A percentile compares a stretch with the other conserved stretches of the same genome.
phyloP scores from a whole-genome alignment of 2,113 vertebrate genomes.

The Chloropsis hardwickii region DNA sequence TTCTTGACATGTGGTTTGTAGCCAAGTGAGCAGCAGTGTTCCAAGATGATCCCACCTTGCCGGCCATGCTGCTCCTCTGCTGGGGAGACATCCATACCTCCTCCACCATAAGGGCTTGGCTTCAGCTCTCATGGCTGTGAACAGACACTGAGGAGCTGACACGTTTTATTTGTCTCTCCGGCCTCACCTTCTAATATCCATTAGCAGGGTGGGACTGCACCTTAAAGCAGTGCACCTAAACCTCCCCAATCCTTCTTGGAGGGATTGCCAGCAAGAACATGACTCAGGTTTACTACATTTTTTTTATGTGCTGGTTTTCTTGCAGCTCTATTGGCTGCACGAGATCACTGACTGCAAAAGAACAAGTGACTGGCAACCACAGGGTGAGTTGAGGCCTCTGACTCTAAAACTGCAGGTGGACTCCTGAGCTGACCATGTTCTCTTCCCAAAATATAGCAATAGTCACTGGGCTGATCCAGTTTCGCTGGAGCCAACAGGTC shows the following conservation, averaged over 20 bases:
- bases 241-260: neutral
- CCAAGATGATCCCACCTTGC: neutral
- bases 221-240: neutral
- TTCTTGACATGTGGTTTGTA: neutral
- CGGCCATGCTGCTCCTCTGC: neutral
- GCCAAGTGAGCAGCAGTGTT: neutral
- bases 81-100: neutral
- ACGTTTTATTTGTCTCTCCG: neutral
- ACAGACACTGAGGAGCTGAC: neutral
- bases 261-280: neutral
- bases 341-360: neutral
- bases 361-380: neutral
- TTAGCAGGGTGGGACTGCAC: neutral
- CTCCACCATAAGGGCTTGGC: neutral
- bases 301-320: neutral
- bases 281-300: neutral
- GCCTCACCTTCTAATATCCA: neutral
- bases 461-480: neutral
- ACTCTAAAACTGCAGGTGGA: neutral
- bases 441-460: neutral
- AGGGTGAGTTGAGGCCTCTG: neutral
- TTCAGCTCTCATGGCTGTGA: neutral
- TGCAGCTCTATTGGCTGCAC: neutral
- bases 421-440: accelerated
- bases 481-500: neutral